Evolutionary conservation across 2,888 invertebrate species (phyloP).

Genomic region (Seira ritae): DNA sequence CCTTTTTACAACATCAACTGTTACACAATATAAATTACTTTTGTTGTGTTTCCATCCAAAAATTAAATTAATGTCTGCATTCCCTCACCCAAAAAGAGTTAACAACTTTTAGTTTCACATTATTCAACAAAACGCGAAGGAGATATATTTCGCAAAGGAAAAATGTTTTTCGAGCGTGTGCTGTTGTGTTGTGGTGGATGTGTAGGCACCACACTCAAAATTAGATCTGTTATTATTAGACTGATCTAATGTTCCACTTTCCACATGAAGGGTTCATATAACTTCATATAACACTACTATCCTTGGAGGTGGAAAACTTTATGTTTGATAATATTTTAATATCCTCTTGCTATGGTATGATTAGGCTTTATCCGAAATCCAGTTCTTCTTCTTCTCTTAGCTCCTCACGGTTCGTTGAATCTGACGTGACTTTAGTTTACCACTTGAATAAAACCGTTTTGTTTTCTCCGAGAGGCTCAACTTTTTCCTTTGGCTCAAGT

Average conservation of each 20-base stretch:
- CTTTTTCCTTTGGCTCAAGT: not conserved
- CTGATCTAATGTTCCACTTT: conserved; percentile 16
- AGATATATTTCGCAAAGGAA: not conserved
- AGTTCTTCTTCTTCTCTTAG: not conserved
- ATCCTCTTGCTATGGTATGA: not conserved
- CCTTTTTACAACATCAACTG: not conserved
- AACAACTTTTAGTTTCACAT: not conserved
- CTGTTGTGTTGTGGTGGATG: no score
- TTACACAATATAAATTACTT: conserved; percentile 11
- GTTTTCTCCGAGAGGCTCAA: not conserved
- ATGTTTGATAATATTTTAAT: not conserved
- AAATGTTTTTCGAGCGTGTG: not conserved
- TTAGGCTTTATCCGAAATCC: not conserved
- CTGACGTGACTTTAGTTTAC: conserved; percentile 7
- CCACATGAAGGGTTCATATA: conserved; percentile 6
- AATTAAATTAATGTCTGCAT: conserved; percentile 14
- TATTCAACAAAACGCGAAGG: no score
- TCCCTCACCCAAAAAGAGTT: not conserved
- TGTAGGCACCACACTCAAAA: not conserved
- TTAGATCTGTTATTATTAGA: not conserved
- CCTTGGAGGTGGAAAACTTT: no score
- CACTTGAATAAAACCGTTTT: not conserved
- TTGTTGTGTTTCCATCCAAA: not conserved
- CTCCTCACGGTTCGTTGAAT: conserved; percentile 3
- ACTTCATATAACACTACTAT: not conserved